These are phyloP conservation scores for Euglossa dilemma DNA, from an alignment of 1,140 invertebrate genomes.

Conservation along the genomic window DNA sequence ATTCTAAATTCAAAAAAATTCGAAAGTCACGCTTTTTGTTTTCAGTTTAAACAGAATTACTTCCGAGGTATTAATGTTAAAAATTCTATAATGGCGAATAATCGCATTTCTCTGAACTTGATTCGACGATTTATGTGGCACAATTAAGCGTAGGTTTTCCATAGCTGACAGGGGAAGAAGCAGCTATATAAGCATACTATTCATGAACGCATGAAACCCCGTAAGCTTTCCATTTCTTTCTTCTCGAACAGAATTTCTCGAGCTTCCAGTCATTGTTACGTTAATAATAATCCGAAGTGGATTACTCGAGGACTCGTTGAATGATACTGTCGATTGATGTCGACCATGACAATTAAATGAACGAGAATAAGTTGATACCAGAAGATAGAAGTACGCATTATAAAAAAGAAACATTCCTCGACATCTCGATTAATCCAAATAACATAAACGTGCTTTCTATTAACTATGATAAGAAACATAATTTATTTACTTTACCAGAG, in stretches of 20 bases:
- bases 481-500: no score
- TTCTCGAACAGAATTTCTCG: constrained; percentile 66
- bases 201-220: constrained; percentile 29
- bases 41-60: no score
- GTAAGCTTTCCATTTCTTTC: constrained; percentile 41
- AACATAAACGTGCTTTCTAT: not conserved
- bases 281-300: constrained; percentile 66
- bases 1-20: no score
- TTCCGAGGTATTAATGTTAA: no score
- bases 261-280: constrained; percentile 73
- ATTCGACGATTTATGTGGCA: no score
- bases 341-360: not conserved
- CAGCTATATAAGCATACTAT: constrained; percentile 4
- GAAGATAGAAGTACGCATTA: not conserved
- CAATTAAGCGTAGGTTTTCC: not conserved
- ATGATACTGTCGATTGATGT: not conserved
- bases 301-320: constrained; percentile 48
- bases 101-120: not conserved
- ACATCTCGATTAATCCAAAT: not conserved
- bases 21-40: no score
- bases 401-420: no score
- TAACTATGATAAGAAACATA: no score
- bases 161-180: constrained; percentile 57
- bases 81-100: not conserved
- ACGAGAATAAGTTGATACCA: not conserved